These are phyloP conservation scores for Tridacna gigas DNA, from an alignment of 2,888 invertebrate species.

Conservation along the genomic window DNA sequence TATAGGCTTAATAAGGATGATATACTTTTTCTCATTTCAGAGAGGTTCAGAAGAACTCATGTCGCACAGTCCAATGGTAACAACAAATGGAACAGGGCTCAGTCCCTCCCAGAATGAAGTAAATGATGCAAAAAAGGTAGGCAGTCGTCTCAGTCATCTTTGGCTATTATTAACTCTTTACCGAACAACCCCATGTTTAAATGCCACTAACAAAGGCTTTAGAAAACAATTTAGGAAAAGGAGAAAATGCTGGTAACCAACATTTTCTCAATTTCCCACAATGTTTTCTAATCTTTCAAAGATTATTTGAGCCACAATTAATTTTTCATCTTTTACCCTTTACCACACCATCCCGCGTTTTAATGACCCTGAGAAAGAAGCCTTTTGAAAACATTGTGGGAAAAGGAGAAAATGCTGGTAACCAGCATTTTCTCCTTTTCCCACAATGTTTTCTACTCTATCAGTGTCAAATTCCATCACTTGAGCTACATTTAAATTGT, in stretches of 20 bases:
- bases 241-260: background rate
- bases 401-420: too few relatives aligned
- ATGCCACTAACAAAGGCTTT: background rate
- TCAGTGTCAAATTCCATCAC: too few relatives aligned
- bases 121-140: slow-evolving; percentile 98
- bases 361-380: too few relatives aligned
- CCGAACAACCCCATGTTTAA: background rate
- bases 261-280: background rate
- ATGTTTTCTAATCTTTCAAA: too few relatives aligned
- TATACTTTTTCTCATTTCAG: slow-evolving; percentile 87
- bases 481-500: too few relatives aligned
- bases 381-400: too few relatives aligned
- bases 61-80: slow-evolving; percentile 93
- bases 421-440: too few relatives aligned
- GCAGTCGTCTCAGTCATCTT: slow-evolving; percentile 63
- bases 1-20: background rate
- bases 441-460: too few relatives aligned
- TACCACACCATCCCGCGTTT: too few relatives aligned
- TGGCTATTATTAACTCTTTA: background rate
- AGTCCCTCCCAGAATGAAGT: slow-evolving; percentile 92
- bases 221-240: background rate
- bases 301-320: too few relatives aligned
- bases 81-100: slow-evolving; percentile 91
- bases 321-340: too few relatives aligned
- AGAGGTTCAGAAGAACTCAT: slow-evolving; percentile 99